Percentiles rank a stretch among this genome's conserved stretches.
phyloP scores from a whole-genome alignment of 1,140 invertebrate species.

The Tetramorium alpestre region DNA sequence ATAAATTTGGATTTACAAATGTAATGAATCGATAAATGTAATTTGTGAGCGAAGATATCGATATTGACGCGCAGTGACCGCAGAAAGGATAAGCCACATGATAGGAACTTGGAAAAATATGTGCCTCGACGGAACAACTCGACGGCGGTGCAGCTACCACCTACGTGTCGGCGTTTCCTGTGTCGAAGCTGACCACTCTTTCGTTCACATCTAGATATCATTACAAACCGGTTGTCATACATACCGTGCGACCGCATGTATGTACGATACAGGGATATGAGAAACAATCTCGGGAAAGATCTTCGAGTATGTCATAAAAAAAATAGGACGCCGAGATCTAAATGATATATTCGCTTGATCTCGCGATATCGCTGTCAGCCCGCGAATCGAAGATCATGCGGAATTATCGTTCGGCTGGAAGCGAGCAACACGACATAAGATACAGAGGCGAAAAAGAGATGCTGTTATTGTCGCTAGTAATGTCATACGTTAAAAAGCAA shows the following conservation, averaged over 20 bases:
- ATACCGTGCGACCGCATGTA: slow-evolving; percentile 72
- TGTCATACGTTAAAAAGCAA: not conserved
- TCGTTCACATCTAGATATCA: slow-evolving; percentile 62
- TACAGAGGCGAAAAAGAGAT: not conserved
- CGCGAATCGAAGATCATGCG: not conserved
- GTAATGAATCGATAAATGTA: not conserved
- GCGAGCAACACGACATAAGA: not conserved
- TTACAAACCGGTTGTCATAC: slow-evolving; percentile 78
- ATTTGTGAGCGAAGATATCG: not conserved
- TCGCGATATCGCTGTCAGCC: not conserved
- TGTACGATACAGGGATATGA: slow-evolving; percentile 1
- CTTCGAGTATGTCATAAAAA: not conserved
- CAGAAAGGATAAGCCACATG: slow-evolving; percentile 1
- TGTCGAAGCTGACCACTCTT: slow-evolving; percentile 53
- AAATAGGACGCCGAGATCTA: not conserved
- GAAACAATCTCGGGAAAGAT: not conserved
- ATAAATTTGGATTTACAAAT: not conserved
- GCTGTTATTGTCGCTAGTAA: not conserved
- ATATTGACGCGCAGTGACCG: slow-evolving; percentile 20
- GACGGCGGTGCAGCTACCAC: not conserved
- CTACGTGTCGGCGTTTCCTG: slow-evolving; percentile 42
- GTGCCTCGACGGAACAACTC: not conserved
- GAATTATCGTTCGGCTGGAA: slow-evolving; percentile 7
- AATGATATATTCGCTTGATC: slow-evolving; percentile 1
- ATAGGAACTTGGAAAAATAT: slow-evolving; percentile 24